These are phyloP conservation scores for Drosophila subsilvestris DNA, from an alignment of 2,888 invertebrate species.

Conservation along the genomic window DNA sequence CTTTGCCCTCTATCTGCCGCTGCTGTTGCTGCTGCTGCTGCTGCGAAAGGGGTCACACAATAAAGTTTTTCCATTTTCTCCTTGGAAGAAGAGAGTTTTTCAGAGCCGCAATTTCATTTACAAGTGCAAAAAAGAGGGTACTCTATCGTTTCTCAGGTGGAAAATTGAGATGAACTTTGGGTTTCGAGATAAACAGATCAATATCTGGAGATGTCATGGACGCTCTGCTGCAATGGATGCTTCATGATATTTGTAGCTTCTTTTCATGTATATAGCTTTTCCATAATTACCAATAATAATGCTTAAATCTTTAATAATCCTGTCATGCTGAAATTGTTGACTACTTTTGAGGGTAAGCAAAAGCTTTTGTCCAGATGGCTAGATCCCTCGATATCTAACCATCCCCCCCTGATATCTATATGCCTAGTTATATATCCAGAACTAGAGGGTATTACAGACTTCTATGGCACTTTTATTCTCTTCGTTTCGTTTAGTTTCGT, in stretches of 20 bases:
- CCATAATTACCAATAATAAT: too few species aligned
- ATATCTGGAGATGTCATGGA: not conserved
- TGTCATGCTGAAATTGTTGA: too few species aligned
- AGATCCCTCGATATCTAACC: too few species aligned
- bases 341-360: too few species aligned
- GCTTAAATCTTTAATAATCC: too few species aligned
- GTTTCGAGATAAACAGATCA: not conserved
- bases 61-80: slow-evolving; percentile 43
- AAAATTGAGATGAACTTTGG: slow-evolving; percentile 37
- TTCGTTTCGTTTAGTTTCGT: not conserved
- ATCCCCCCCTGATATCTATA: too few species aligned
- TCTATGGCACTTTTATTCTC: not conserved
- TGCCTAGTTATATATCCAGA: not conserved
- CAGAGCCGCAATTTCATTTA: slow-evolving; percentile 38
- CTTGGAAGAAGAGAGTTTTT: slow-evolving; percentile 13
- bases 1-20: not conserved
- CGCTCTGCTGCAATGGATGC: too few species aligned
- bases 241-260: too few species aligned
- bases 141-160: slow-evolving; percentile 29
- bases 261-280: too few species aligned
- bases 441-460: not conserved
- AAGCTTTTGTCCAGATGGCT: too few species aligned
- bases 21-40: not conserved
- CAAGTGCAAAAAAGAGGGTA: slow-evolving; percentile 18
- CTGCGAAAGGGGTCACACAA: slow-evolving; percentile 40